Evolutionary conservation across 2,797 vertebrate genomes (phyloP), one percentile per base, ranked within the genome.

Genomic region (Pogoniulus pusillus): DNA sequence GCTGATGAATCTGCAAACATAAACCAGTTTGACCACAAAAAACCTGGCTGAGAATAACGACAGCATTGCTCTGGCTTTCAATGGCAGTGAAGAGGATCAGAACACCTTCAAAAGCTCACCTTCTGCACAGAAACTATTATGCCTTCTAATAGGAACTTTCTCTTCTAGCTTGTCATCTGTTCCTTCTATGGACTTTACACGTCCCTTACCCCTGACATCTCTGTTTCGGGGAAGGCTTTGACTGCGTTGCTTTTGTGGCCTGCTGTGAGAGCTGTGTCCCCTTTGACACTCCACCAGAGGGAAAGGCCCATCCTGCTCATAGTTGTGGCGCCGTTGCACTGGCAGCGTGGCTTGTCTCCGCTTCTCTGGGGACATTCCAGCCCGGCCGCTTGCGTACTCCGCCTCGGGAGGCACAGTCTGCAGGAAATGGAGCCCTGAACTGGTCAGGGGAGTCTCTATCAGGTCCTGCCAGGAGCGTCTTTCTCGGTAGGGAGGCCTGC

Each of bases 401-500:
- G 94, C 91, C 12, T 99, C 98, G 1, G 95, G 97, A 4, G 98
- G 98, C 5, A 97, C 97, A 6, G 98, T 98, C 97, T 99, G 98
- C 47, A 99, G 98, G 94, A 99, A 98, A 90, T 99, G 98, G 74
- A 99, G 98, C 60, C 98, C 98, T 3, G 98, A 98, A 70, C 98
- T 98, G 95, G 98, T 99, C 47, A 99, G 72, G 0, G 98, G 98
- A 7, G 98, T 99, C 96, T 99, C 98, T 17, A 99, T 98, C 54
- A 99, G 98, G 91, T 98, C 98, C 96, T 98, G 98, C 98, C 98
- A 99, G 1, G 98, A 99, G 62, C 98, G 98, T 3, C 98, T 97
- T 78, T 99, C 98, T 30, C 98, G 97, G 94, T 98, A 98, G 39
- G 98, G 95, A 2, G 98, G 98, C 58, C 98, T 98, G 95, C 98